Evolutionary conservation across 2,888 invertebrate species (phyloP).

Genomic region (Mesorhabditis belari): DNA sequence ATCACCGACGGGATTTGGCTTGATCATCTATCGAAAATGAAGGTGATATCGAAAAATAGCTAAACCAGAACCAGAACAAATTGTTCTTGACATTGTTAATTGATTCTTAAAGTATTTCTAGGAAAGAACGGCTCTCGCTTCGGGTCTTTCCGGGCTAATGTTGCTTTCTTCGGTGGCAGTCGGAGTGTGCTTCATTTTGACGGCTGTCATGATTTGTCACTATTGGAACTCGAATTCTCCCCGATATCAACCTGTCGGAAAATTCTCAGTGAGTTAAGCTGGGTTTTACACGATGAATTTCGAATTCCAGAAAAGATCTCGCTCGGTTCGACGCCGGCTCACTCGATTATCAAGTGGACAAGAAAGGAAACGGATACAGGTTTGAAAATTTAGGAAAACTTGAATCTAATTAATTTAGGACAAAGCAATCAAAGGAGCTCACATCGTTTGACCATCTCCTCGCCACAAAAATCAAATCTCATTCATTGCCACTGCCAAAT

Average conservation of each 20-base stretch:
- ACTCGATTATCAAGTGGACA: conserved; percentile 36
- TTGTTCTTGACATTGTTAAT: too few species aligned
- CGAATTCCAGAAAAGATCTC: conserved; percentile 35
- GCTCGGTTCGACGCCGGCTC: conserved; percentile 32
- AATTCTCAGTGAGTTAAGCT: conserved; percentile 31
- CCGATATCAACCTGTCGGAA: conserved; percentile 46
- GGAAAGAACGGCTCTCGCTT: not conserved
- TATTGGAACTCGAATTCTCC: conserved; percentile 50
- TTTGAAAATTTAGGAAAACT: too few species aligned
- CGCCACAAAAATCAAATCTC: not conserved
- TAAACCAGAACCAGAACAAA: too few species aligned
- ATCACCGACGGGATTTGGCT: conserved; percentile 51
- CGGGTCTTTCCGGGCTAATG: conserved; percentile 47
- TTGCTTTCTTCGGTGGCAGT: conserved; percentile 45
- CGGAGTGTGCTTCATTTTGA: conserved; percentile 49
- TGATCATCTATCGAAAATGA: conserved; percentile 49
- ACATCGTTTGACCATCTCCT: conserved; percentile 17
- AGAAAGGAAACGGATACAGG: conserved; percentile 16
- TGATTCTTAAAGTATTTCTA: not conserved
- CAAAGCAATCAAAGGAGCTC: conserved; percentile 24
- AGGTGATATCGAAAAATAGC: conserved; percentile 46
- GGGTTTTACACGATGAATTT: not conserved
- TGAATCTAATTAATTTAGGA: too few species aligned
- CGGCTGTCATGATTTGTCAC: conserved; percentile 50
- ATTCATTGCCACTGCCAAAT: not conserved